phyloP scores from a whole-genome alignment of 2,888 invertebrate species.

The Ptilodon capucinus region DNA sequence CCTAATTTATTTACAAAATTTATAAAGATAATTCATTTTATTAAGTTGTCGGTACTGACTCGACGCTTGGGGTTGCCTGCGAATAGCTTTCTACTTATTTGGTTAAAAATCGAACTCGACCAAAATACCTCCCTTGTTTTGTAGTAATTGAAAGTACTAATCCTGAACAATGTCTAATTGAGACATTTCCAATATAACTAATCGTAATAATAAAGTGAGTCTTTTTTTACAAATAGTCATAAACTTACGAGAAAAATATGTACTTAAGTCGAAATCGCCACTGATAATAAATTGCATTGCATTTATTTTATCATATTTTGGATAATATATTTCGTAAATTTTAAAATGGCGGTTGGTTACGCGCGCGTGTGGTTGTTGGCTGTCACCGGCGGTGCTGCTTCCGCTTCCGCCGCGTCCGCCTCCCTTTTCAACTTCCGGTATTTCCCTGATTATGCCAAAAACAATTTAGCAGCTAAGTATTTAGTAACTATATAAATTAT shows the following conservation, averaged over 20 bases:
- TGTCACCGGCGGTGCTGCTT: constrained; percentile 69
- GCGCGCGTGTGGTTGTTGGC: constrained; percentile 72
- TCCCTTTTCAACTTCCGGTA: constrained; percentile 84
- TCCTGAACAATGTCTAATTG: too few species aligned
- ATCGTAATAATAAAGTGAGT: too few species aligned
- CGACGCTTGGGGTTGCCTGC: constrained; percentile 3
- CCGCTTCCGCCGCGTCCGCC: constrained; percentile 71
- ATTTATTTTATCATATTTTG: too few species aligned
- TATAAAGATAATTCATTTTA: constrained; percentile 15
- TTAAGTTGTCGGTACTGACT: constrained; percentile 24
- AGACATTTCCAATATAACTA: too few species aligned
- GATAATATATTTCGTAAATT: background rate
- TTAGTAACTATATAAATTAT: background rate
- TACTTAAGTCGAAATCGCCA: too few species aligned
- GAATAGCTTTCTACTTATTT: background rate
- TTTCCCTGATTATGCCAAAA: constrained; percentile 75
- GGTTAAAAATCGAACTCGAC: background rate
- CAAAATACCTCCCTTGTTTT: too few species aligned
- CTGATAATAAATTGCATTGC: too few species aligned
- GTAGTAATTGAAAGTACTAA: too few species aligned
- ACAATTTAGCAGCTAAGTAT: background rate
- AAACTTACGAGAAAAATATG: too few species aligned
- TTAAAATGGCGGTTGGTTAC: constrained; percentile 35
- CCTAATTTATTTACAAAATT: constrained; percentile 30
- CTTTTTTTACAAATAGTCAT: too few species aligned